Percentiles rank a stretch among this genome's conserved stretches.
These are phyloP conservation scores for Neosilurus hyrtlii DNA, from an alignment of 2,797 vertebrate species.

Conservation along the genomic window DNA sequence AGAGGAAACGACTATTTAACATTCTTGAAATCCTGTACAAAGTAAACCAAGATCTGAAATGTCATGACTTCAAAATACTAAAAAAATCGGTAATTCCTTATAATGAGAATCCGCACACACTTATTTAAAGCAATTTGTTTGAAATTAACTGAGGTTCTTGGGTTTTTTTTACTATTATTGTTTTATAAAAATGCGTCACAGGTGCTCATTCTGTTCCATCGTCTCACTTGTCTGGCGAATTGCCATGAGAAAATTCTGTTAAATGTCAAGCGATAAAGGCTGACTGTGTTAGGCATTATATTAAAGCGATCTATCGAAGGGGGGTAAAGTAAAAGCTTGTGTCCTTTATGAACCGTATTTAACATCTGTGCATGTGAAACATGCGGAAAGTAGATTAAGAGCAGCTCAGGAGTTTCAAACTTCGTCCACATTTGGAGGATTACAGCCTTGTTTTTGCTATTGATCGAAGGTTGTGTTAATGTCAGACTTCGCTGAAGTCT, in stretches of 20 bases:
- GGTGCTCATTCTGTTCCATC: background rate
- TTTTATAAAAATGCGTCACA: slow-evolving; percentile 7
- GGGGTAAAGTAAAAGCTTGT: slow-evolving; percentile 28
- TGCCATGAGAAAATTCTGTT: slow-evolving; percentile 13
- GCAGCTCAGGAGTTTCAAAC: slow-evolving; percentile 43
- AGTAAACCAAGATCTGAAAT: background rate
- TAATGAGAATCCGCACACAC: background rate
- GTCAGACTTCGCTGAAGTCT: slow-evolving; percentile 58
- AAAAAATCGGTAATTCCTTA: background rate
- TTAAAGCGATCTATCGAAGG: slow-evolving; percentile 20
- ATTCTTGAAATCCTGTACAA: background rate
- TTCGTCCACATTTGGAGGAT: slow-evolving; percentile 56
- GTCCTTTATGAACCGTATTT: slow-evolving; percentile 56
- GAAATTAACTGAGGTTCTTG: background rate
- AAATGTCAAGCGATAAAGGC: slow-evolving; percentile 45
- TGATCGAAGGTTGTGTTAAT: slow-evolving; percentile 57
- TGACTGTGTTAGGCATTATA: background rate
- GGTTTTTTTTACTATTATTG: background rate
- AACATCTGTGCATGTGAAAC: slow-evolving; percentile 56
- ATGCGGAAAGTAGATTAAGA: slow-evolving; percentile 64
- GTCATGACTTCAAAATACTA: background rate
- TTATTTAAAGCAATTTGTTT: slow-evolving; percentile 3
- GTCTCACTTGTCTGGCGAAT: slow-evolving; percentile 18
- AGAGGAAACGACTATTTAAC: background rate
- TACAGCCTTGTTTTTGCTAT: slow-evolving; percentile 50